These are phyloP conservation scores for Trogon melanurus DNA, from an alignment of 2,113 vertebrate genomes.

Conservation along the genomic window DNA sequence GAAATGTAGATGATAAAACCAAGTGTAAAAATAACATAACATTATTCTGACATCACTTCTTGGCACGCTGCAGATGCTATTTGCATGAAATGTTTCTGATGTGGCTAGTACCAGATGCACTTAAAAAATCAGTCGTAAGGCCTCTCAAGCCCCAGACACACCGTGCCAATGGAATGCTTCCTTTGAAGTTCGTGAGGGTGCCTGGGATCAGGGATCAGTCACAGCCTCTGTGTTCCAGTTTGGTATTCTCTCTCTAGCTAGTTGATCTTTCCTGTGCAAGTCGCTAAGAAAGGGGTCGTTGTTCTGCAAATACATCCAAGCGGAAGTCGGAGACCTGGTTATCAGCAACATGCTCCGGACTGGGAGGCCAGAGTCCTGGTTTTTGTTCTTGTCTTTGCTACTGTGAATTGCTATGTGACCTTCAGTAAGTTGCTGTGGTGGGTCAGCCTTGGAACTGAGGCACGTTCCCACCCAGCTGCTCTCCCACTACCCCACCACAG, in stretches of 20 bases:
- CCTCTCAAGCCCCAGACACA: not conserved
- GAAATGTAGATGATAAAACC: not conserved
- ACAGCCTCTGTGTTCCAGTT: not conserved
- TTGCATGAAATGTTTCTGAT: not conserved
- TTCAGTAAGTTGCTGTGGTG: rapidly evolving
- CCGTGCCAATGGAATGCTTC: not conserved
- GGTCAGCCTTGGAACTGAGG: rapidly evolving
- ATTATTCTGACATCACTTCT: not conserved
- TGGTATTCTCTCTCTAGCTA: not conserved
- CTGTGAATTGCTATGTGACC: not conserved
- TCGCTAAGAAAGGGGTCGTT: rapidly evolving
- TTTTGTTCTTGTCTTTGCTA: not conserved
- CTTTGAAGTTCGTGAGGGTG: not conserved
- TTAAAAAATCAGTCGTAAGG: not conserved
- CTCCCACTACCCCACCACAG: rapidly evolving
- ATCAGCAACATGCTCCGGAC: no score
- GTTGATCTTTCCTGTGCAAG: not conserved
- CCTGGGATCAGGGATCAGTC: not conserved
- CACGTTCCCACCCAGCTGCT: rapidly evolving
- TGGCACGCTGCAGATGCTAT: not conserved
- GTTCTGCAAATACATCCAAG: not conserved
- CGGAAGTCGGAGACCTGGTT: not conserved
- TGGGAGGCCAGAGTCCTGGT: not conserved
- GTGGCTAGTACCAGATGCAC: not conserved
- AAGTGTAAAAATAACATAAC: not conserved